Base-by-base conservation (phyloP, 2,113 vertebrate genomes). In the Antechinus flavipes region DNA sequence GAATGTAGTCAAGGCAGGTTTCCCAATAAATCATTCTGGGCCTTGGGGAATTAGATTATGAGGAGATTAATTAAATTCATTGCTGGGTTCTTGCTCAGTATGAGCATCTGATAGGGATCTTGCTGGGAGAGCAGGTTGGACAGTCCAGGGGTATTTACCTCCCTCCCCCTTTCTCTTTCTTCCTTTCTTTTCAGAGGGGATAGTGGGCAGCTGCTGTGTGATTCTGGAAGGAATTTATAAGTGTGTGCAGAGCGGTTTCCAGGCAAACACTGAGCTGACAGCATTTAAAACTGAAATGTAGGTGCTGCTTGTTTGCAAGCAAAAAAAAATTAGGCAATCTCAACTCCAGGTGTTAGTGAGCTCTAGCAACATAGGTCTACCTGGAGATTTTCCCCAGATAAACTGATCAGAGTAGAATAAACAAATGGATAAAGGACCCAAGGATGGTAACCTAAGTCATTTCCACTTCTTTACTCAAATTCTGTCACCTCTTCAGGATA, bases 281-380 rank as follows among this genome's bases (percentile, higher is more conserved):
- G 53, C 7, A 8, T 96, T 97, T 97, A 55, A 68, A 92, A 94
- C 91, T 49, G 92, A 54, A 90, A 11, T 0, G 0, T 47, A 10
- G 68, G 58, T 93, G 50, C 96, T 95, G 90, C 23, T 96, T 91
- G 96, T 54, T 92, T 91, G 93, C 35, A 90, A 93, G 95, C 0
- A 2, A 96, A 90, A 95, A 42, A 27, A 93, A 91, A 68, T 93
- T 84, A 97, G 94, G 22, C 90, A 49, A 95, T 92, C 96, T 96
- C 98, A 97, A 25, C 89, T 95, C 96, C 76, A 92, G 98, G 92
- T 95, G 1, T 56, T 47, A 97, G 94, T 96, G 93, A 95, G 46
- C 0, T 95, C 95, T 97, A 92, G 93, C 1, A 23, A 0, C n/a
- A 30, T 91, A 55, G 92, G 90, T 94, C 91, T 68, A 91, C 90